phyloP scores from a whole-genome alignment of 1,140 invertebrate species.

The Kradibia gibbosae region DNA sequence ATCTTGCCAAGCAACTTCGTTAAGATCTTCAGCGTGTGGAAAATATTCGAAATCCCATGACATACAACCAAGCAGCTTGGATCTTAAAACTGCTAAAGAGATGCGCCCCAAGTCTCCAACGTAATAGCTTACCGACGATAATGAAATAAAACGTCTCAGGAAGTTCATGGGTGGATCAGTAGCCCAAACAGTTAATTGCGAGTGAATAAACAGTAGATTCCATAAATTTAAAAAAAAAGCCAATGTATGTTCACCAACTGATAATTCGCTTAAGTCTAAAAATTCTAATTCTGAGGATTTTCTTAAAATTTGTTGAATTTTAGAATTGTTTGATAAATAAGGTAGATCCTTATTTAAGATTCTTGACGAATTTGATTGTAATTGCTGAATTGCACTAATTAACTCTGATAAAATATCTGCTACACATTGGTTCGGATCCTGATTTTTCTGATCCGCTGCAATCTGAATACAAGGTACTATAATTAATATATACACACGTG shows the following conservation, averaged over 20 bases:
- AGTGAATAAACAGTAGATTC: slow-evolving; percentile 66
- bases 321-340: slow-evolving; percentile 50
- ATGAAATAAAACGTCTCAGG: slow-evolving; percentile 58
- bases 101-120: slow-evolving; percentile 68
- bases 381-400: slow-evolving; percentile 49
- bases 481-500: slow-evolving; percentile 3
- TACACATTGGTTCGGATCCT: slow-evolving; percentile 62
- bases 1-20: slow-evolving; percentile 66
- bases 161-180: slow-evolving; percentile 54
- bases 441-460: slow-evolving; percentile 41
- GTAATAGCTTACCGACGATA: slow-evolving; percentile 63
- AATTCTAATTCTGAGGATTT: slow-evolving; percentile 58
- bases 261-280: slow-evolving; percentile 65
- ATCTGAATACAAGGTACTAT: slow-evolving; percentile 36
- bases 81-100: slow-evolving; percentile 60
- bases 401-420: slow-evolving; percentile 61
- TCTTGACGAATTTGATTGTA: slow-evolving; percentile 39
- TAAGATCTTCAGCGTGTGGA: slow-evolving; percentile 59
- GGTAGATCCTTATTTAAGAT: slow-evolving; percentile 50
- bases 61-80: slow-evolving; percentile 60
- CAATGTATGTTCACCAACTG: slow-evolving; percentile 65
- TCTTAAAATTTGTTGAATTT: slow-evolving; percentile 57
- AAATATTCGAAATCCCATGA: slow-evolving; percentile 55
- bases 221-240: slow-evolving; percentile 66
- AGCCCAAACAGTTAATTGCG: slow-evolving; percentile 58